Evolutionary conservation across 2,888 invertebrate genomes (phyloP).

Genomic region (Julus scandinavius): DNA sequence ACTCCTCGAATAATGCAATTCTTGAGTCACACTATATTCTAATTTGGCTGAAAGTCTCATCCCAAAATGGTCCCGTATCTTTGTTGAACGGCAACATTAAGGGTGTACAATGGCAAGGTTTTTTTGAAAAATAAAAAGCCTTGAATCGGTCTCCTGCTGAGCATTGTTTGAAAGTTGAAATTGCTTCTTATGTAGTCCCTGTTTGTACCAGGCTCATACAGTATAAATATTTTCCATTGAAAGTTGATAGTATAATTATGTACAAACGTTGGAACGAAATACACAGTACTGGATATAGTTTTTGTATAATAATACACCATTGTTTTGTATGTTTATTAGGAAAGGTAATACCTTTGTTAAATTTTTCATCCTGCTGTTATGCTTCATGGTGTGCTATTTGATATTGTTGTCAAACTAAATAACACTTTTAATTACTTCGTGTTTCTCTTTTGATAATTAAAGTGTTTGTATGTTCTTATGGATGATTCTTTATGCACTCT

Average conservation of each 20-base stretch:
- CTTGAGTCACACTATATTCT: not conserved
- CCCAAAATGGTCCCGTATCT: not conserved
- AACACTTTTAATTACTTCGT: not conserved
- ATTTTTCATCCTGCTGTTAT: conserved; percentile 19
- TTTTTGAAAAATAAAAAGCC: not conserved
- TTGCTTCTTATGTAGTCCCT: not conserved
- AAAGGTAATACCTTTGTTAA: not conserved
- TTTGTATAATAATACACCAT: not conserved
- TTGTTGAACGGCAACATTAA: conserved; percentile 9
- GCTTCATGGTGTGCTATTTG: not conserved
- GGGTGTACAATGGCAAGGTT: not conserved
- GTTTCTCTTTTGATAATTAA: not conserved
- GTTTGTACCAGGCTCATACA: not conserved
- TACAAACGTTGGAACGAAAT: not conserved
- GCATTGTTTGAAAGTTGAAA: conserved; percentile 17
- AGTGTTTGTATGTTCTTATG: not conserved
- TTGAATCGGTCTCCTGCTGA: not conserved
- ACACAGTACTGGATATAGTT: not conserved
- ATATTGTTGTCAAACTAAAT: not conserved
- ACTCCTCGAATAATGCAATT: not conserved
- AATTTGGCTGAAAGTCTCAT: not conserved
- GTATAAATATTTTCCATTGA: conserved; percentile 19
- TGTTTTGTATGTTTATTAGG: not conserved
- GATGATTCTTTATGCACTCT: too few species aligned
- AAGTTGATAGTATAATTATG: conserved; percentile 19